These are phyloP conservation scores for Aproaerema taeniolella DNA, from an alignment of 2,888 invertebrate species.

Conservation along the genomic window DNA sequence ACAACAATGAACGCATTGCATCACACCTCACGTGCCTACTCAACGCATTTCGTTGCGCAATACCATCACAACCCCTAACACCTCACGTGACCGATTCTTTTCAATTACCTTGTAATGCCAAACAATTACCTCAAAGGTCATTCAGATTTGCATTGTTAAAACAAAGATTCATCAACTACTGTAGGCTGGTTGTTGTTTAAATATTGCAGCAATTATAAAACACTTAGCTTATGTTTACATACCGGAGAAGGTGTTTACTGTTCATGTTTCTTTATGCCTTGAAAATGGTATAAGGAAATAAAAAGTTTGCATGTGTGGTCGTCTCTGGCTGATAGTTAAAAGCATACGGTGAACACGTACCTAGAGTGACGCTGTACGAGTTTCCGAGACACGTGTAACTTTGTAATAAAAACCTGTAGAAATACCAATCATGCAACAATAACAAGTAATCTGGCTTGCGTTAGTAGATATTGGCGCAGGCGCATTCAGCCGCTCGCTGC, in stretches of 20 bases:
- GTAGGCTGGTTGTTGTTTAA: background rate
- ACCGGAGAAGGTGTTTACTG: too few species aligned
- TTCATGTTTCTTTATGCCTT: too few species aligned
- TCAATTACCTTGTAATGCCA: slow-evolving; percentile 8
- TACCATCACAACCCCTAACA: slow-evolving; percentile 16
- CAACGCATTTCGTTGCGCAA: slow-evolving; percentile 23
- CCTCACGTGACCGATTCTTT: slow-evolving; percentile 16
- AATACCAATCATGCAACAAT: slow-evolving; percentile 4
- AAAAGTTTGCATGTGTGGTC: too few species aligned
- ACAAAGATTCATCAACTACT: background rate
- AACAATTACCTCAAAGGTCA: slow-evolving; percentile 12
- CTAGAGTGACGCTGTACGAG: slow-evolving; percentile 38
- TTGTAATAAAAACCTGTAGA: slow-evolving; percentile 27
- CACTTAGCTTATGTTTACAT: too few species aligned
- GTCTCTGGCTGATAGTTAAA: too few species aligned
- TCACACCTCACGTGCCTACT: slow-evolving; percentile 25
- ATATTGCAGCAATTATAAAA: background rate
- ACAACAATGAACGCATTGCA: slow-evolving; percentile 30
- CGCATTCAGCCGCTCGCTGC: background rate
- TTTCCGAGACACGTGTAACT: slow-evolving; percentile 53
- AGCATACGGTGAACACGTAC: too few species aligned
- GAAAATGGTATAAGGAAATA: too few species aligned
- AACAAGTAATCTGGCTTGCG: slow-evolving; percentile 1
- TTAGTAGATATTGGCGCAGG: background rate
- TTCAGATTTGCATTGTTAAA: slow-evolving; percentile 2